phyloP scores from a whole-genome alignment of 1,140 invertebrate genomes.

The Rhizoglyphus robini region DNA sequence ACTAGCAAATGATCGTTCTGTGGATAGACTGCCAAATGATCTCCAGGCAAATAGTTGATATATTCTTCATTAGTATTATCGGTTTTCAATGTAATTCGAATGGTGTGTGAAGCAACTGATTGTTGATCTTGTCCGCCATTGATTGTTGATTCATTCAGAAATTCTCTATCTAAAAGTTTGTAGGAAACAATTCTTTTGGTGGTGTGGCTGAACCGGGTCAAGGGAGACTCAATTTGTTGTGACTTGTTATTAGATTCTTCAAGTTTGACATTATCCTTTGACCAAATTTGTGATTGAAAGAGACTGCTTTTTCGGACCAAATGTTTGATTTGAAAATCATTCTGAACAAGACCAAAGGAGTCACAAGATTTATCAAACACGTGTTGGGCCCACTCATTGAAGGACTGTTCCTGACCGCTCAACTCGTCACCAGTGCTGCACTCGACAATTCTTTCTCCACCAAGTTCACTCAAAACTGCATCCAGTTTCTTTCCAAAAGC shows the following conservation, averaged over 20 bases:
- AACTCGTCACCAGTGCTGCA: conserved; percentile 80
- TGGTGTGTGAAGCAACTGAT: conserved; percentile 6
- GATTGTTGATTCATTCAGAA: conserved; percentile 33
- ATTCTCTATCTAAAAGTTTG: conserved; percentile 39
- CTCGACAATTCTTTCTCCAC: conserved; percentile 66
- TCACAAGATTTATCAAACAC: conserved; percentile 81
- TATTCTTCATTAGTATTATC: neutral
- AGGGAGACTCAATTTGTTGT: conserved; percentile 18
- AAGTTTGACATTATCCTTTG: conserved; percentile 62
- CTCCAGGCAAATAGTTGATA: conserved; percentile 51
- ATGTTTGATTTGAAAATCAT: conserved; percentile 39
- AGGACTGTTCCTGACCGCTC: conserved; percentile 87
- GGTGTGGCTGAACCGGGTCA: neutral
- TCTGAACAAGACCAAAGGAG: conserved; percentile 73
- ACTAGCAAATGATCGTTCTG: conserved; percentile 70
- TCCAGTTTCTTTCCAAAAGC: conserved; percentile 88
- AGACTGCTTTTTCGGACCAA: too few relatives aligned
- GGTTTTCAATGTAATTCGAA: conserved; percentile 9
- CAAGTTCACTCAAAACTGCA: conserved; percentile 70
- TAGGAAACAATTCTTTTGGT: conserved; percentile 51
- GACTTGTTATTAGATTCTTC: conserved; percentile 41
- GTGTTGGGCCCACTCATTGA: conserved; percentile 76
- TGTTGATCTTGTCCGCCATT: neutral
- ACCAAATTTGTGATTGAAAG: too few relatives aligned
- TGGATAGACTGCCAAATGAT: conserved; percentile 82